phyloP scores from a whole-genome alignment of 2,797 vertebrate genomes.

The Micropoecilia bifurca region DNA sequence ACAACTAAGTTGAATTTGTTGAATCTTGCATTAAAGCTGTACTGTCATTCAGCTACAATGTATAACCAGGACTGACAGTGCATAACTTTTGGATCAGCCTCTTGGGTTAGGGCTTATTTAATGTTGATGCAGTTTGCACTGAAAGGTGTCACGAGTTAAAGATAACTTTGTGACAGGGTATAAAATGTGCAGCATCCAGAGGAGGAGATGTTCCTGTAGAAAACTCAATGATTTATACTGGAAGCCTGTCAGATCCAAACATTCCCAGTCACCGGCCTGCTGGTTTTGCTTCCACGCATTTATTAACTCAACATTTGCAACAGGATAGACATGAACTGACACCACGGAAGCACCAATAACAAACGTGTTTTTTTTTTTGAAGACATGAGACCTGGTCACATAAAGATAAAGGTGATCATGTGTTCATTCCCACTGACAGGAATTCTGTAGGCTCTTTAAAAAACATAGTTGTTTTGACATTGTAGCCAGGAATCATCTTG shows the following conservation, averaged over 20 bases:
- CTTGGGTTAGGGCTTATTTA: constrained; percentile 46
- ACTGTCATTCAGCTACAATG: constrained; percentile 36
- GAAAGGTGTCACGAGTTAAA: constrained; percentile 23
- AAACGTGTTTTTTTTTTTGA: not conserved
- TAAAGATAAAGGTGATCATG: constrained; percentile 18
- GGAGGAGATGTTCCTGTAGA: not conserved
- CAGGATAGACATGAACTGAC: constrained; percentile 27
- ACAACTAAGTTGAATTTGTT: not conserved
- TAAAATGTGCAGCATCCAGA: constrained; percentile 1
- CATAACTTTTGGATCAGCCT: constrained; percentile 23
- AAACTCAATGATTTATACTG: constrained; percentile 12
- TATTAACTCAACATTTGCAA: constrained; percentile 26
- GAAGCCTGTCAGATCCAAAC: constrained; percentile 21
- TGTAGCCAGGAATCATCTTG: not conserved
- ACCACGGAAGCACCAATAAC: constrained; percentile 24
- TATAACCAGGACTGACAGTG: constrained; percentile 34
- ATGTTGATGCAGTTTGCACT: constrained; percentile 24
- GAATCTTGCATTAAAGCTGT: not conserved
- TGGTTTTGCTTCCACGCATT: constrained; percentile 29
- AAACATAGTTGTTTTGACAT: constrained; percentile 5
- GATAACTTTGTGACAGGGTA: constrained; percentile 17
- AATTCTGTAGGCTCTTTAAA: not conserved
- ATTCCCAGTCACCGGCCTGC: constrained; percentile 22
- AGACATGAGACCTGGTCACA: constrained; percentile 14
- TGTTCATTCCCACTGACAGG: constrained; percentile 2